Evolutionary conservation across 2,888 invertebrate genomes (phyloP).

Genomic region (Nomada hirtipes): DNA sequence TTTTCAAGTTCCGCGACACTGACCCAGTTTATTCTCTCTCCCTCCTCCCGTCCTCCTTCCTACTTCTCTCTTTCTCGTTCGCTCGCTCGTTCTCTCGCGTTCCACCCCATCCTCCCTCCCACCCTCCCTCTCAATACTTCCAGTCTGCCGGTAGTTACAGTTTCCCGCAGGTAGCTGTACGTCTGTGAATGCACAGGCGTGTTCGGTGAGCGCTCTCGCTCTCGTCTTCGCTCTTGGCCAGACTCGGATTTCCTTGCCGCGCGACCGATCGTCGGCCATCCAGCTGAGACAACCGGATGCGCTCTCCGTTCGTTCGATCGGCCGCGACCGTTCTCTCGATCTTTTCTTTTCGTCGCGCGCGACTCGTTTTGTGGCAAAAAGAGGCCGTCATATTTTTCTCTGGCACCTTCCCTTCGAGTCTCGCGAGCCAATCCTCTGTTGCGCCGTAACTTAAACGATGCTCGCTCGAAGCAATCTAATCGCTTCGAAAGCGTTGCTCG

Average conservation of each 20-base stretch:
- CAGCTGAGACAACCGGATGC: slow-evolving; percentile 26
- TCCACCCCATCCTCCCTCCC: neutral
- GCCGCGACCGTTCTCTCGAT: slow-evolving; percentile 23
- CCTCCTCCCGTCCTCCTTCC: slow-evolving; percentile 38
- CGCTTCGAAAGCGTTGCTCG: neutral
- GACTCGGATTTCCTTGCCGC: slow-evolving; percentile 53
- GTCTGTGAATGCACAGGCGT: slow-evolving; percentile 76
- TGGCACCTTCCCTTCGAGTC: neutral
- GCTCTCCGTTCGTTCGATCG: slow-evolving; percentile 15
- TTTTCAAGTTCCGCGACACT: slow-evolving; percentile 84
- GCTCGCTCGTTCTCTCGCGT: slow-evolving; percentile 35
- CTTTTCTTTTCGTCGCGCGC: slow-evolving; percentile 25
- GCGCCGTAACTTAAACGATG: neutral
- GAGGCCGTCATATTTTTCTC: slow-evolving; percentile 25
- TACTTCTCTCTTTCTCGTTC: slow-evolving; percentile 25
- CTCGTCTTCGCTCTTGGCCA: slow-evolving; percentile 70
- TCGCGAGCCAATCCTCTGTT: neutral
- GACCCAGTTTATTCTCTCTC: slow-evolving; percentile 81
- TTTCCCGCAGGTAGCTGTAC: slow-evolving; percentile 76
- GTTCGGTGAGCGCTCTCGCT: slow-evolving; percentile 79
- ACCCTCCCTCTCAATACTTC: slow-evolving; percentile 67
- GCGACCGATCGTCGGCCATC: slow-evolving; percentile 29
- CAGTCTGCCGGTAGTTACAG: slow-evolving; percentile 80
- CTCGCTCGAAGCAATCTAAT: slow-evolving; percentile 6
- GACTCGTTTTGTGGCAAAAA: slow-evolving; percentile 33